These are phyloP conservation scores for Mallotus villosus DNA, from an alignment of 2,797 vertebrate species.

Conservation along the genomic window DNA sequence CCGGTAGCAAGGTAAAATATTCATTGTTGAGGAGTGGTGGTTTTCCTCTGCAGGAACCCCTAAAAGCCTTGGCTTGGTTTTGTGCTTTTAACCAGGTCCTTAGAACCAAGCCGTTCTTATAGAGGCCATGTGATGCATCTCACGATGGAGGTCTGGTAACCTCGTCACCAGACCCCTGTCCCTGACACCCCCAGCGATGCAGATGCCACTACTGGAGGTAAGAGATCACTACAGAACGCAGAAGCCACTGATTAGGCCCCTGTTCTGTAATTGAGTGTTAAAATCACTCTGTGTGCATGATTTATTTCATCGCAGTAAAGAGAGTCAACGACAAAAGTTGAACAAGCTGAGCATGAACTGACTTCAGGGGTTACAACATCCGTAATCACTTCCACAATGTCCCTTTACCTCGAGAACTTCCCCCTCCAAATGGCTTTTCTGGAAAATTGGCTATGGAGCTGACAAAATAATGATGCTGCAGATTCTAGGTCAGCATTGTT, in stretches of 20 bases:
- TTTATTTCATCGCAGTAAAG: too few species aligned
- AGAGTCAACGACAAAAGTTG: too few species aligned
- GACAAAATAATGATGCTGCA: constrained; percentile 2
- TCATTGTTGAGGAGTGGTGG: constrained; percentile 79
- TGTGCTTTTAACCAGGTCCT: constrained; percentile 79
- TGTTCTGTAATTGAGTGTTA: not conserved
- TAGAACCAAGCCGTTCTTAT: constrained; percentile 70
- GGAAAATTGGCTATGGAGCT: constrained; percentile 34
- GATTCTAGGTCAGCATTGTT: constrained; percentile 43
- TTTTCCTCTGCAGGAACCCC: constrained; percentile 75
- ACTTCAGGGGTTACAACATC: not conserved
- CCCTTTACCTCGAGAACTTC: not conserved
- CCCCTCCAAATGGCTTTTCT: constrained; percentile 26
- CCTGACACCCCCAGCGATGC: constrained; percentile 19
- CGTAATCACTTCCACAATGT: not conserved
- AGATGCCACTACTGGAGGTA: not conserved
- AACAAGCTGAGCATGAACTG: too few species aligned
- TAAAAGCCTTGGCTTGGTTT: constrained; percentile 80
- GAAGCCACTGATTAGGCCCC: not conserved
- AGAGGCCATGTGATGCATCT: constrained; percentile 66
- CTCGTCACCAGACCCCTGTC: constrained; percentile 58
- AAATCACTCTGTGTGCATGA: not conserved
- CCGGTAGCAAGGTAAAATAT: constrained; percentile 83
- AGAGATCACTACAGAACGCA: not conserved
- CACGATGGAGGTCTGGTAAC: constrained; percentile 34